A percentile compares a stretch with the other conserved stretches of the same genome.
Evolutionary conservation across 2,797 vertebrate genomes (phyloP).

Genomic region (Spatula versicolor): DNA sequence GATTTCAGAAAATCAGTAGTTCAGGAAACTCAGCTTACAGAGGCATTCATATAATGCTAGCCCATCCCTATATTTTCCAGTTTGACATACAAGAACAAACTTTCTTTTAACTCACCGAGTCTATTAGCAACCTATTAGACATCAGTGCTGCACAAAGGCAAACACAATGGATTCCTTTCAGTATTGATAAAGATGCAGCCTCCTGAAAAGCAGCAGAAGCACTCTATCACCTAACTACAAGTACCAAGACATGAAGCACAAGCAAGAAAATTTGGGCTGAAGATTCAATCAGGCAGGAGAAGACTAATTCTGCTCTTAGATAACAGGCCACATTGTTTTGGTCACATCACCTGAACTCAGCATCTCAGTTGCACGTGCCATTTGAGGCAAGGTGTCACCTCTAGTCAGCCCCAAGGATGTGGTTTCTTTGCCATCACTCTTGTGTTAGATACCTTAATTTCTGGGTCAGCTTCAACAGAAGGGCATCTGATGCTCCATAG

Average conservation of each 20-base stretch:
- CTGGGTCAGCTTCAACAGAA: neutral
- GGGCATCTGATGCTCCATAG: rapidly evolving
- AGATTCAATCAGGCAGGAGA: neutral
- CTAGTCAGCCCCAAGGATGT: neutral
- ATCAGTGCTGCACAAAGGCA: neutral
- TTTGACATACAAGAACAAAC: neutral
- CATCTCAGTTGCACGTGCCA: neutral
- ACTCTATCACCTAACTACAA: neutral
- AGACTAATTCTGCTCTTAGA: neutral
- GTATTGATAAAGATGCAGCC: neutral
- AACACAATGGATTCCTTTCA: neutral
- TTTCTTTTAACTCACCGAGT: neutral
- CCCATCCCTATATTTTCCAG: neutral
- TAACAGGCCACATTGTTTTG: neutral
- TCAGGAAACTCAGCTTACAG: neutral
- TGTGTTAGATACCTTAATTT: neutral
- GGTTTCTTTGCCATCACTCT: neutral
- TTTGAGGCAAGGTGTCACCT: neutral
- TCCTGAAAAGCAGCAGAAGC: neutral
- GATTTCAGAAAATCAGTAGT: neutral
- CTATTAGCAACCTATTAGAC: neutral
- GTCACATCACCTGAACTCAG: neutral
- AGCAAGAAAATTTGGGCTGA: neutral
- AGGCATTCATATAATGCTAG: neutral
- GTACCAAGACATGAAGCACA: neutral